A percentile compares a stretch with the other conserved stretches of the same genome.
These are phyloP conservation scores for Odocoileus virginianus DNA, from an alignment of 2,113 vertebrate species.

Conservation along the genomic window DNA sequence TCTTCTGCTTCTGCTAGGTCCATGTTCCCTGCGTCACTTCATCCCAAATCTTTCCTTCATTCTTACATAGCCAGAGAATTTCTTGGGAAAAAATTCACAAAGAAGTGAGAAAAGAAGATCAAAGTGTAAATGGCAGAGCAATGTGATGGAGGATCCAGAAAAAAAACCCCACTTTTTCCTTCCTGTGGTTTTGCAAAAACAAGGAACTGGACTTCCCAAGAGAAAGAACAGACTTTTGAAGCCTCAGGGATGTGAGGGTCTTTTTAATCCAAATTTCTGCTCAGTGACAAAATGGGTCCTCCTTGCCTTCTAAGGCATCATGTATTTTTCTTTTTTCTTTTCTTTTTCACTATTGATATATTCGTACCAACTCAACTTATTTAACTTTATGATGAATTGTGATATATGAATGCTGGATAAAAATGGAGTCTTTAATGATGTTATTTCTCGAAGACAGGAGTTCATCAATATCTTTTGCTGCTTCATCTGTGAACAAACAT, in stretches of 20 bases:
- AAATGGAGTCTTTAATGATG: rapidly evolving
- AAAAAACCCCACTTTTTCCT: too few relatives aligned
- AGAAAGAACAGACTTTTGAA: not conserved
- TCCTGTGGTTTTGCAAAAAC: not conserved
- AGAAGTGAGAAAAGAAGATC: not conserved
- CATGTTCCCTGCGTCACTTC: not conserved
- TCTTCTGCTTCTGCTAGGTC: not conserved
- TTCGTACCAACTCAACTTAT: too few relatives aligned
- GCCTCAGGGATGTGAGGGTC: not conserved
- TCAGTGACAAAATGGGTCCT: too few relatives aligned
- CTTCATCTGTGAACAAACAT: not conserved
- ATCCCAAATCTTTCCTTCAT: not conserved
- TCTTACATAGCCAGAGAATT: not conserved
- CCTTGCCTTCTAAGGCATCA: too few relatives aligned
- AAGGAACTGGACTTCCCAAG: not conserved
- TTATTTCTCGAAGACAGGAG: not conserved
- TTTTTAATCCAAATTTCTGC: not conserved
- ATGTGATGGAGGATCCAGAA: too few relatives aligned
- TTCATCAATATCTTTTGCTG: not conserved
- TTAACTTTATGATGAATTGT: not conserved
- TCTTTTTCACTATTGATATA: not conserved
- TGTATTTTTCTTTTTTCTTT: not conserved
- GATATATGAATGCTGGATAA: too few relatives aligned
- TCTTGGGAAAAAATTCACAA: not conserved
- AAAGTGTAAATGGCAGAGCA: not conserved